Percentiles rank a stretch among this genome's conserved stretches.
Conservation (phyloP, 2,797 vertebrate genomes). For the Esox masquinongy region DNA sequence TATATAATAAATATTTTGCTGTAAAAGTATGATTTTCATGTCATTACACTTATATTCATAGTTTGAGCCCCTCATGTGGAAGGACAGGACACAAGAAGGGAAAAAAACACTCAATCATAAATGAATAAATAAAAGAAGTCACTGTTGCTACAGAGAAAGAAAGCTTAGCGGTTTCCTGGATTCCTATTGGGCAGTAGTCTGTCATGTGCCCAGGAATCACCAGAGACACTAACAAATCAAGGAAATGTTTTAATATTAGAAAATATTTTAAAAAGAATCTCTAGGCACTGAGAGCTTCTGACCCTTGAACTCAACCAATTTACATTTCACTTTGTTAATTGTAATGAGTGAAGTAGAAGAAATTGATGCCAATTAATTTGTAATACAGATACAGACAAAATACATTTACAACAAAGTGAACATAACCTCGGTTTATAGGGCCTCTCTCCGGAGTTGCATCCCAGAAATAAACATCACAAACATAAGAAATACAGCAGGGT, state of each 20-base stretch:
- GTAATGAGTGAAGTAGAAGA: not conserved
- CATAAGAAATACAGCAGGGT: too few species aligned
- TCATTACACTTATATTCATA: slow-evolving; percentile 28
- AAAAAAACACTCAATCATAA: slow-evolving; percentile 37
- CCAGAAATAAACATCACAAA: too few species aligned
- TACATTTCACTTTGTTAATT: slow-evolving; percentile 17
- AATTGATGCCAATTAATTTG: too few species aligned
- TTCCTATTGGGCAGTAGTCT: slow-evolving; percentile 69
- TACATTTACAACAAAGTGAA: too few species aligned
- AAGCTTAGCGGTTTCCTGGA: slow-evolving; percentile 55
- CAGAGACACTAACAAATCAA: slow-evolving; percentile 79
- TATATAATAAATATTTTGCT: not conserved
- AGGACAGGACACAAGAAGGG: slow-evolving; percentile 34
- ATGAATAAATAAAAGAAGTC: slow-evolving; percentile 77
- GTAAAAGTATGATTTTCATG: not conserved
- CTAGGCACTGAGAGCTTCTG: slow-evolving; percentile 76
- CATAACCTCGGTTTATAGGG: too few species aligned
- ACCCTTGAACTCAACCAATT: slow-evolving; percentile 57
- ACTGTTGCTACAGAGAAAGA: slow-evolving; percentile 82
- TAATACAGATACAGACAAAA: too few species aligned
- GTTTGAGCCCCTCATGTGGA: slow-evolving; percentile 61
- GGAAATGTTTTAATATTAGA: slow-evolving; percentile 84
- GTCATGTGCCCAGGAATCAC: slow-evolving; percentile 78
- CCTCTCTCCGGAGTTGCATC: too few species aligned
- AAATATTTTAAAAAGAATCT: slow-evolving; percentile 61